phyloP scores from a whole-genome alignment of 2,888 invertebrate genomes.

The Palloptera scutellata region DNA sequence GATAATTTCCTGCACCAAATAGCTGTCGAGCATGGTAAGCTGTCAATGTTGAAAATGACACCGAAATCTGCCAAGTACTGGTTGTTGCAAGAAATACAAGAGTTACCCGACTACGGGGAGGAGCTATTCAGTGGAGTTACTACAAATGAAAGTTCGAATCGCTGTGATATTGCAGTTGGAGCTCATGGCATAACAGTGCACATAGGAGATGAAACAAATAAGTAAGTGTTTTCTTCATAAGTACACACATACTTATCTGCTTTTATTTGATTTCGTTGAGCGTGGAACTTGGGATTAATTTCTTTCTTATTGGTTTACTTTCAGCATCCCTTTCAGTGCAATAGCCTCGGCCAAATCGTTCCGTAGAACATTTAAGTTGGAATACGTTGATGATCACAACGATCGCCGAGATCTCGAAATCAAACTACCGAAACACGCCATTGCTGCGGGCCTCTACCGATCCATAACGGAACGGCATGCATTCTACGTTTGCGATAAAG shows the following conservation, averaged over 20 bases:
- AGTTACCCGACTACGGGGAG: slow-evolving; percentile 82
- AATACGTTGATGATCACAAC: slow-evolving; percentile 75
- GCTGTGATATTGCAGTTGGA: slow-evolving; percentile 76
- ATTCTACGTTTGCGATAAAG: slow-evolving; percentile 92
- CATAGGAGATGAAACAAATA: slow-evolving; percentile 72
- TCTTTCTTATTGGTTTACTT: slow-evolving; percentile 42
- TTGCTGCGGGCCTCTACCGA: slow-evolving; percentile 83
- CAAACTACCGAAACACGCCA: slow-evolving; percentile 81
- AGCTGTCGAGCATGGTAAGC: slow-evolving; percentile 60
- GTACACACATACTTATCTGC: too few relatives aligned
- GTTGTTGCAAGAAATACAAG: slow-evolving; percentile 81
- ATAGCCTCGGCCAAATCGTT: slow-evolving; percentile 82
- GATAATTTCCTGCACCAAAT: slow-evolving; percentile 58
- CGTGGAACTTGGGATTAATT: too few relatives aligned
- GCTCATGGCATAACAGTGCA: slow-evolving; percentile 83
- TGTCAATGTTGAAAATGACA: slow-evolving; percentile 70
- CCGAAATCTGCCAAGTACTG: slow-evolving; percentile 84
- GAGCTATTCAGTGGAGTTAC: slow-evolving; percentile 80
- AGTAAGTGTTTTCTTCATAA: slow-evolving; percentile 47
- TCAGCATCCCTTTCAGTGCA: slow-evolving; percentile 81
- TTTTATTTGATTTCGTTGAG: too few relatives aligned
- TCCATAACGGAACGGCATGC: slow-evolving; percentile 92
- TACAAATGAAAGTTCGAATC: slow-evolving; percentile 58
- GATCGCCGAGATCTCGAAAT: slow-evolving; percentile 75
- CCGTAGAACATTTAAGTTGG: slow-evolving; percentile 77